phyloP scores from a whole-genome alignment of 2,113 vertebrate species.

The Gallinago media region DNA sequence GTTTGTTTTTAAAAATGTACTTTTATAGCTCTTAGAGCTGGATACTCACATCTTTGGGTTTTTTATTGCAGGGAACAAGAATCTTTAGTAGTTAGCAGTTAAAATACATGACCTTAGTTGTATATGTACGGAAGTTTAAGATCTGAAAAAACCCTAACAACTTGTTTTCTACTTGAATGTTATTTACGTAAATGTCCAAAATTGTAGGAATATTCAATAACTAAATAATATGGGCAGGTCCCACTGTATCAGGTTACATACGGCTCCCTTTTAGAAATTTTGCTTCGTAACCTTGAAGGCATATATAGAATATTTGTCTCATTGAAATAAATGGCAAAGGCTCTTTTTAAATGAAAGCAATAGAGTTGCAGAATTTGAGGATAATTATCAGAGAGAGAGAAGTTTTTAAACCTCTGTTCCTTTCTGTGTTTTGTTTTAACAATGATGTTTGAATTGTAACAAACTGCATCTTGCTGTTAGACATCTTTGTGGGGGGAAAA shows the following conservation, averaged over 20 bases:
- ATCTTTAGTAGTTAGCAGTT: not conserved
- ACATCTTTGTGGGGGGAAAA: not conserved
- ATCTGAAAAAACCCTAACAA: not conserved
- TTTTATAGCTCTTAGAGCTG: not conserved
- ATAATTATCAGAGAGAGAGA: not conserved
- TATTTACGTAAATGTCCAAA: not conserved
- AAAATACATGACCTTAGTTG: not conserved
- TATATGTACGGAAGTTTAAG: not conserved
- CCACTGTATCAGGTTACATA: not conserved
- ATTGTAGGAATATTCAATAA: not conserved
- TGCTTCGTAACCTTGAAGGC: not conserved
- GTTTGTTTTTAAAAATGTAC: not conserved
- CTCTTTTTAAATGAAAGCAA: not conserved
- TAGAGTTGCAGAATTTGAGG: not conserved
- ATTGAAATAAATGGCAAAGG: not conserved
- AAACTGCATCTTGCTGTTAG: not conserved
- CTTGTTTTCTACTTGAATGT: not conserved
- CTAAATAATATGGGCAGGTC: not conserved
- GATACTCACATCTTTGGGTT: not conserved
- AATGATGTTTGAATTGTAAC: not conserved
- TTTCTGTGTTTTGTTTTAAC: not conserved
- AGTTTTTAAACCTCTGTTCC: not conserved
- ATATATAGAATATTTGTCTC: not conserved
- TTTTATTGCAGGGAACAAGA: not conserved
- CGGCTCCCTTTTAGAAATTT: not conserved